Evolutionary conservation across 2,888 invertebrate genomes (phyloP).

Genomic region (Ormyrus labotus): DNA sequence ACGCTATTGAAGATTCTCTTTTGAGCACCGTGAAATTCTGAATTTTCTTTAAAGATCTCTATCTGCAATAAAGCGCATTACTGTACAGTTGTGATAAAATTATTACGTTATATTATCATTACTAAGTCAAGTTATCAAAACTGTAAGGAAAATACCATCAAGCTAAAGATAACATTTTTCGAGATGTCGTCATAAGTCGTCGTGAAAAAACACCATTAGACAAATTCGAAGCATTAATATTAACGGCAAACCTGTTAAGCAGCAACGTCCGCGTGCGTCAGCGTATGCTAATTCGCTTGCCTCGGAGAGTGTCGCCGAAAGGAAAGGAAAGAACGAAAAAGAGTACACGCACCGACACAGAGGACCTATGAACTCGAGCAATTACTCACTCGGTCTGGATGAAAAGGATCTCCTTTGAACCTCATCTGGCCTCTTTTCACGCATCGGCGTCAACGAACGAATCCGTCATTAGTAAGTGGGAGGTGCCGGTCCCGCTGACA

Average conservation of each 20-base stretch:
- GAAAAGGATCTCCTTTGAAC: conserved; percentile 28
- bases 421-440: conserved; percentile 31
- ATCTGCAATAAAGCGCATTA: too few relatives aligned
- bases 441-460: conserved; percentile 42
- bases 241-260: not conserved
- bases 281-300: conserved; percentile 17
- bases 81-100: too few relatives aligned
- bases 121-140: too few relatives aligned
- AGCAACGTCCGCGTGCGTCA: not conserved
- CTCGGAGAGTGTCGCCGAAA: not conserved
- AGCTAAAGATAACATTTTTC: too few relatives aligned
- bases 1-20: too few relatives aligned
- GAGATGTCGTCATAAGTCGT: too few relatives aligned
- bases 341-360: not conserved
- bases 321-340: not conserved
- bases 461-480: conserved; percentile 50
- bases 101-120: too few relatives aligned
- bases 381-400: conserved; percentile 27
- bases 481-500: not conserved
- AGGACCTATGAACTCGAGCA: not conserved
- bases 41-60: too few relatives aligned
- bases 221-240: too few relatives aligned
- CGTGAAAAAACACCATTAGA: too few relatives aligned
- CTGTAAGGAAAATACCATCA: too few relatives aligned
- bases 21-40: too few relatives aligned